Evolutionary conservation across 2,113 vertebrate genomes (phyloP), one percentile per base, ranked within the genome.

Genomic region (Antechinus stuartii): DNA sequence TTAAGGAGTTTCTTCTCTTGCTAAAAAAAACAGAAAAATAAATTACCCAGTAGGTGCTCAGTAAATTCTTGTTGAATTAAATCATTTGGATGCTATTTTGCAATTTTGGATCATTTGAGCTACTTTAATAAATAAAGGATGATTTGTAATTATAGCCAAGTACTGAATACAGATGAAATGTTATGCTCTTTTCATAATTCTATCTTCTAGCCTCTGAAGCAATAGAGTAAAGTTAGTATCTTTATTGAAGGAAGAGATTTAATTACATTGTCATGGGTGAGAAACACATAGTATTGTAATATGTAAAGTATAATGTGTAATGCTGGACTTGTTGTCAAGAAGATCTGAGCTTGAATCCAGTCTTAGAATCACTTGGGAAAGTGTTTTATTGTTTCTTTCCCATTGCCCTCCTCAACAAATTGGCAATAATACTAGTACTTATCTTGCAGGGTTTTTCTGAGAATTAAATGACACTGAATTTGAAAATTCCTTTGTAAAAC

Each of bases 81-180:
- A 84, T 84, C 68, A 84, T 84, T 84, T 84, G 68, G 68, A 42
- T 84, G 68, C 68, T 84, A 84, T 84, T 84, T 84, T 42, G n/a
- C 68, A 84, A 84, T 84, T 84, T 76, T 42, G n/a, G n/a, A 42
- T 84, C 68, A 84, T 84, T 84, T 84, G 68, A 42, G 68, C n/a
- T 84, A 84, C n/a, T 84, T 84, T 84, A 84, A 84, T 84, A 84
- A 84, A 84, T 84, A 84, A 84, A 84, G 68, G 68, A 84, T 84
- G 68, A 84, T 42, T 23, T 84, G n/a, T 84, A 84, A 84, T 84
- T 84, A 84, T 84, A 84, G 68, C 68, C 68, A 84, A 84, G 68
- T 42, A 42, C 68, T 84, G 68, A 84, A 84, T 42, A 84, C 68
- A 84, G 68, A 84, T 84, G 68, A 84, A 84, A 42, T 76, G 68